These are phyloP conservation scores for Halocaridina rubra DNA, from an alignment of 2,888 invertebrate species.

Conservation along the genomic window DNA sequence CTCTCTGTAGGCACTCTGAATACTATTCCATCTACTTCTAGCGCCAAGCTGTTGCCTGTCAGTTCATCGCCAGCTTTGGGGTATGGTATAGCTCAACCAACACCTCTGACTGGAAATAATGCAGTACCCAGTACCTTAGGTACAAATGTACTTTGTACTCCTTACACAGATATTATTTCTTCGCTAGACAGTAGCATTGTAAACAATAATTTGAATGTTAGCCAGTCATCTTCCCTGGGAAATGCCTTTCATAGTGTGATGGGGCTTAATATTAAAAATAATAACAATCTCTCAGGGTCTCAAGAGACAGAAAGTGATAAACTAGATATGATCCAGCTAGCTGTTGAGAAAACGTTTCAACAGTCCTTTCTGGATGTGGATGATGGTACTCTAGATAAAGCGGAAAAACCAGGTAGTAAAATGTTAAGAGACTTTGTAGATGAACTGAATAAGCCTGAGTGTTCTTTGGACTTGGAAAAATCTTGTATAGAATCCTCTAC, in stretches of 20 bases:
- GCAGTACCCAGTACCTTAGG: not conserved
- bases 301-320: not conserved
- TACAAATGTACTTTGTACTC: too few relatives aligned
- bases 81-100: too few relatives aligned
- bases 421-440: not conserved
- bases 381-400: not conserved
- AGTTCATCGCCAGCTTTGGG: not conserved
- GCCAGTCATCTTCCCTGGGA: not conserved
- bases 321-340: constrained; percentile 16
- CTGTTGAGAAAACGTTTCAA: too few relatives aligned
- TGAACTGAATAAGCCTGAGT: constrained; percentile 23
- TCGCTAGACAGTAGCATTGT: not conserved
- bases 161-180: not conserved
- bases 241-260: not conserved
- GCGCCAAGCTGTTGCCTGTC: not conserved
- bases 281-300: not conserved
- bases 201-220: not conserved
- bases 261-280: not conserved
- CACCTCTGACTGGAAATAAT: not conserved
- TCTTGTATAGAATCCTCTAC: not conserved
- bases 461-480: not conserved
- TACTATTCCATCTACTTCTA: not conserved
- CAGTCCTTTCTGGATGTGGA: not conserved
- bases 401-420: constrained; percentile 12
- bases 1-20: not conserved